Base-by-base conservation (phyloP, 53 echinoderm and acorn worm genomes). In the Echinometra lucunter region DNA sequence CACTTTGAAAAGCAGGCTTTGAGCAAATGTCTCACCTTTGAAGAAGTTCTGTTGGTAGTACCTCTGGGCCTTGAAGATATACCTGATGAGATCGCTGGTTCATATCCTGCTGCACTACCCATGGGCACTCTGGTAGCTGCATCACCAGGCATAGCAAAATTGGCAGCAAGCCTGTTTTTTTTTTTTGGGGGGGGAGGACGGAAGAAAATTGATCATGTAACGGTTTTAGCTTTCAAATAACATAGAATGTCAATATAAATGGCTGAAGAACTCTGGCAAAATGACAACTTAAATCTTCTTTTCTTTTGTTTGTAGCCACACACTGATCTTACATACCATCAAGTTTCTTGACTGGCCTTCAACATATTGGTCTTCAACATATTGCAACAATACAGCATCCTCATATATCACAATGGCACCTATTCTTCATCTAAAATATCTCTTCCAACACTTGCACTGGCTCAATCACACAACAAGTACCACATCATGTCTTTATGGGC, bases 81-180 rank as follows among this genome's bases (percentile, higher is more conserved):
- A 44, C 66, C 91, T 45, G 91, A 70, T 25, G 91, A 67, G 27
- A 91, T 91, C 47, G 30, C 91, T 9, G 69, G 91, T 69, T 91
- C 91, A 67, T 69, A 70, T 47, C 69, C 72, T 15, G 44, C 60
- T 27, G 8, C 37, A 25, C 45, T 47, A 16, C 67, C 66, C 7
- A 44, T 0, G 7, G 70, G 72, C 11, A 30, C 27, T 66, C 70
- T 70, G 19, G 27, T 91, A 28, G 47, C 49, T 8, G 30, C 18
- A 15, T 70, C 32, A 12, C 4, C 25, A 23, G 91, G 28, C 45
- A 25, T 30, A 45, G 23, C 47, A 18, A 91, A 91, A 30, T 70
- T 91, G 27, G 91, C 15, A 91, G 91, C 72, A 60, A 91, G 91
- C 70, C 91, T 91, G 70, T 53, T 85, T 85, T 9, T 49, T 40